Conservation (phyloP, 2,797 vertebrate genomes). For the Lateolabrax maculatus region DNA sequence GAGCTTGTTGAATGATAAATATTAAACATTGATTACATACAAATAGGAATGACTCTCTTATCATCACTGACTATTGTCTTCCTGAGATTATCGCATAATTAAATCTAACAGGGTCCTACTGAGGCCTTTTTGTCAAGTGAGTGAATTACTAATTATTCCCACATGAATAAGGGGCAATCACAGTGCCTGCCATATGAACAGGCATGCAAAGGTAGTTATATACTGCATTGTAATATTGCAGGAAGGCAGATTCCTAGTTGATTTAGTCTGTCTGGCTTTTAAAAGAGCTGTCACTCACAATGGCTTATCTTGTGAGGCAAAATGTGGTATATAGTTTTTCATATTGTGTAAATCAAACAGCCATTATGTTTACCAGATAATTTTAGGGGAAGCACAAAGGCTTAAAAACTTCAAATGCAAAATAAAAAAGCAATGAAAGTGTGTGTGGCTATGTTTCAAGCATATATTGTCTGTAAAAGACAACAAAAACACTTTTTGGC, state of each 20-base stretch:
- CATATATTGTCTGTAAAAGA: slow-evolving; percentile 16
- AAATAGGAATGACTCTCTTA: slow-evolving; percentile 72
- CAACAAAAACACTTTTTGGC: slow-evolving; percentile 47
- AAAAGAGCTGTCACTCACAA: slow-evolving; percentile 65
- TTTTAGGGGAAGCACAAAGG: slow-evolving; percentile 41
- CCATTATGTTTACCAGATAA: slow-evolving; percentile 61
- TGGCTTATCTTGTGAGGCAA: slow-evolving; percentile 59
- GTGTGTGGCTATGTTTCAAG: background rate
- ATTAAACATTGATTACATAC: slow-evolving; percentile 81
- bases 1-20: slow-evolving; percentile 77
- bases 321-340: slow-evolving; percentile 55
- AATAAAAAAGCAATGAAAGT: slow-evolving; percentile 39
- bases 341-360: slow-evolving; percentile 65
- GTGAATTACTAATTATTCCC: slow-evolving; percentile 77
- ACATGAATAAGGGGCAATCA: slow-evolving; percentile 67
- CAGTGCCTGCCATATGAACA: slow-evolving; percentile 52
- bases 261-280: slow-evolving; percentile 69
- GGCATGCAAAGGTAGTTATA: slow-evolving; percentile 71
- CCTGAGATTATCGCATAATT: slow-evolving; percentile 74
- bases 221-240: slow-evolving; percentile 61
- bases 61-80: slow-evolving; percentile 78
- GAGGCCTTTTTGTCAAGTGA: slow-evolving; percentile 72
- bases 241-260: slow-evolving; percentile 65
- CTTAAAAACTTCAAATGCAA: slow-evolving; percentile 50
- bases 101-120: slow-evolving; percentile 70